Conservation (phyloP, 2,113 vertebrate species). For the Penelope pileata region DNA sequence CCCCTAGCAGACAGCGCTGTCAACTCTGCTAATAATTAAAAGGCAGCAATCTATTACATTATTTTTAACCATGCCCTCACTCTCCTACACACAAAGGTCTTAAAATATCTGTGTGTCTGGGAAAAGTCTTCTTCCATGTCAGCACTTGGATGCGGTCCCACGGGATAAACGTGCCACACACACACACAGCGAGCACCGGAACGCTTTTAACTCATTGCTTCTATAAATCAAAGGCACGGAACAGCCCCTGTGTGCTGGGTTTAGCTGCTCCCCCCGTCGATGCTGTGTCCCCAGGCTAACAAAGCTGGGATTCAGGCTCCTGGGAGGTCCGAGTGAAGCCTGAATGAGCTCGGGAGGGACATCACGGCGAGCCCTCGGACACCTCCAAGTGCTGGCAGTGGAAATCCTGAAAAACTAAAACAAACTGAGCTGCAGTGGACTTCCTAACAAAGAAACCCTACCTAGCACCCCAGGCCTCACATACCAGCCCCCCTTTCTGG, state of each 20-base stretch:
- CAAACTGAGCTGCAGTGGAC: not conserved
- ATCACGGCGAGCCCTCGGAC: not conserved
- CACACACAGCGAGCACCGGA: not conserved
- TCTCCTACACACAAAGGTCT: not conserved
- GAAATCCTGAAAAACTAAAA: not conserved
- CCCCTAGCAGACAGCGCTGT: not conserved
- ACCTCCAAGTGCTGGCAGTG: not conserved
- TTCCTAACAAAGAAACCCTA: not conserved
- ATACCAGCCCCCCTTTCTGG: not conserved
- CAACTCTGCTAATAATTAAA: slow-evolving; percentile 9
- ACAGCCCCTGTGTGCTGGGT: not conserved
- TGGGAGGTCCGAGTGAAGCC: slow-evolving; percentile 38
- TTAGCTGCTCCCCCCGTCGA: not conserved
- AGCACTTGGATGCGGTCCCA: slow-evolving; percentile 47
- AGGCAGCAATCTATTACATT: not conserved
- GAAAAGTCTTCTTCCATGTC: slow-evolving; percentile 52
- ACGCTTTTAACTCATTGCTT: not conserved
- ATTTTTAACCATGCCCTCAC: slow-evolving; percentile 20
- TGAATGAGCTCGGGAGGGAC: not conserved
- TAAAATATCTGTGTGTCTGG: slow-evolving; percentile 40
- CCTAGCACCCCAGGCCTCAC: rapidly evolving
- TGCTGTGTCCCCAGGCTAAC: not conserved
- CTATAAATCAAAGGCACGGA: not conserved
- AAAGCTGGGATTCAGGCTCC: slow-evolving; percentile 4
- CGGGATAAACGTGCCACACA: not conserved